Evolutionary conservation across 2,797 vertebrate species (phyloP), one percentile per base, ranked within the genome.

Genomic region (Myiotriccus ornatus): DNA sequence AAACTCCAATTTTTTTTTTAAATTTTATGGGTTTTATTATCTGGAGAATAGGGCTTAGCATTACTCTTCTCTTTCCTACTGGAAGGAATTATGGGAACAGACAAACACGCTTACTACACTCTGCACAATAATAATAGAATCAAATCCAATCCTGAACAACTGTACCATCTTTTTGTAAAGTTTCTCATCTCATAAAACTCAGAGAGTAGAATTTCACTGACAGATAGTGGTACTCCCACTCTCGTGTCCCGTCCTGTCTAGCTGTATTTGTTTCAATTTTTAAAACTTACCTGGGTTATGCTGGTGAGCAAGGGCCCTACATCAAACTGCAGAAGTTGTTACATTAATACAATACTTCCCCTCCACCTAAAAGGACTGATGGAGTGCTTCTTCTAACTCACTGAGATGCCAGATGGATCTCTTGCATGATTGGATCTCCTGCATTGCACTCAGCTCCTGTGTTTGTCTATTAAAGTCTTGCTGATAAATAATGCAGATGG

Each of bases 401-500:
- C 59, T 69, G 16, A 24, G 10, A 32, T 69, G 35, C 39, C 71
- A 76, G 35, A 30, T 56, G 71, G 20, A 55, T 91, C 55, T 78
- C 80, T 75, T 75, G 73, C 27, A 57, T 75, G 47, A 49, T 75
- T 10, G 1, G 37, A 39, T 68, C 25, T 89, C 34, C 63, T 59
- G 49, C 57, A 41, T n/a, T 86, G 44, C 22, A n/a, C 39, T 87
- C 52, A 49, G 74, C 28, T 49, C 46, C 35, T 76, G 15, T 75
- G 39, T 65, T 93, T 28, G 41, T 44, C 81, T 55, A 3, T 60
- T 86, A 37, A 81, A 93, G 55, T 50, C 63, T 52, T 90, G 59
- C 77, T 90, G 63, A 77, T 87, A 87, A 97, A 90, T 89, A 69
- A 89, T 57, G 55, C 70, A 84, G 64, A 57, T 74, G 21, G 18